Evolutionary conservation across 2,113 vertebrate species (phyloP).

Genomic region (Callipepla californica): DNA sequence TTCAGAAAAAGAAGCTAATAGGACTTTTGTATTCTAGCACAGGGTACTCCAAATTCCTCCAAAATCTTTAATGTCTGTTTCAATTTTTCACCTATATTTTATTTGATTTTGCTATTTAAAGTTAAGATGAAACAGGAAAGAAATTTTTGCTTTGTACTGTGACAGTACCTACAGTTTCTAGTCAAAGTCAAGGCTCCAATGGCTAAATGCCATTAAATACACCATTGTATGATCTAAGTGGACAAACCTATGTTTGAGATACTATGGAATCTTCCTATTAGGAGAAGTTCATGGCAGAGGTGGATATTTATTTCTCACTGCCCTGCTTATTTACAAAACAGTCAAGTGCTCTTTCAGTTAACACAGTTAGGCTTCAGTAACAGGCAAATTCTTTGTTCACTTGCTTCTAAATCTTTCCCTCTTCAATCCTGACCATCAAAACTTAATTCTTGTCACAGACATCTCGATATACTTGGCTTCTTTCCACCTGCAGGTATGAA

Average conservation of each 20-base stretch:
- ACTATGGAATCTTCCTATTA: neutral
- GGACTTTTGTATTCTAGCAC: neutral
- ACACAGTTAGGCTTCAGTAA: neutral
- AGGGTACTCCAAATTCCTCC: neutral
- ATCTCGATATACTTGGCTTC: neutral
- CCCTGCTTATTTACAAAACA: neutral
- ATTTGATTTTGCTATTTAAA: neutral
- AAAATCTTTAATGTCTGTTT: neutral
- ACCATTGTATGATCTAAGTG: neutral
- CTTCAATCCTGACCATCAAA: rapidly evolving
- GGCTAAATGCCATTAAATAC: neutral
- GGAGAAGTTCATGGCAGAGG: neutral
- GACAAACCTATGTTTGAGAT: rapidly evolving
- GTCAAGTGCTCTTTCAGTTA: neutral
- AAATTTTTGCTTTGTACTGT: rapidly evolving
- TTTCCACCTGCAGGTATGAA: neutral
- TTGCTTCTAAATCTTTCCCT: neutral
- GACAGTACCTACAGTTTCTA: neutral
- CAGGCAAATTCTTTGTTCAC: neutral
- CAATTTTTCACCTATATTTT: neutral
- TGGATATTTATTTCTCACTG: neutral
- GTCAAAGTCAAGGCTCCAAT: neutral
- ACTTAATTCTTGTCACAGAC: rapidly evolving
- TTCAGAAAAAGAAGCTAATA: neutral
- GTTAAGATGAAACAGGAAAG: neutral